Evolutionary conservation across 2,797 vertebrate species (phyloP).

Genomic region (Enteromius mattozi): DNA sequence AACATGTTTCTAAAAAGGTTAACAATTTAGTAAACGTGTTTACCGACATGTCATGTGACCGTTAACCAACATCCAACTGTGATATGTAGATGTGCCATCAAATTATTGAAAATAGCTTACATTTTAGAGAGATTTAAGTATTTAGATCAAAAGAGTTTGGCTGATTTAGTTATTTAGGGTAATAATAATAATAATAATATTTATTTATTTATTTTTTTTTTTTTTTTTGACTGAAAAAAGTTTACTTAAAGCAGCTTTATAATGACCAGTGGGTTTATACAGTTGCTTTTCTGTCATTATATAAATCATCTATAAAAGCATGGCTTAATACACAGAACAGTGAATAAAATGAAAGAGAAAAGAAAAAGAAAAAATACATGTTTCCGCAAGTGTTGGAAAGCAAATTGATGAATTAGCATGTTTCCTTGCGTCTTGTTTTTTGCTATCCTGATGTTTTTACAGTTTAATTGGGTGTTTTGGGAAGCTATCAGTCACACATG

Average conservation of each 20-base stretch:
- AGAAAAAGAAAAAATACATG: no score
- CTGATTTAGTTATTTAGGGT: no score
- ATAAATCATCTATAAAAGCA: background rate
- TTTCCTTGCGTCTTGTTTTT: conserved; percentile 19
- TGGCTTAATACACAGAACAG: background rate
- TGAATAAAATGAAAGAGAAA: background rate
- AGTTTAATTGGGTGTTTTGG: conserved; percentile 48
- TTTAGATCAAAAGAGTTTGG: no score
- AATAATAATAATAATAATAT: no score
- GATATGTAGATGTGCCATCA: no score
- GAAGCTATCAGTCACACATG: conserved; percentile 56
- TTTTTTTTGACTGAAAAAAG: no score
- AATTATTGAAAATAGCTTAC: background rate
- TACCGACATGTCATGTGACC: background rate
- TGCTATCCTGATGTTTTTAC: conserved; percentile 15
- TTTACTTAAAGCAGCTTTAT: no score
- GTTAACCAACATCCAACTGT: no score
- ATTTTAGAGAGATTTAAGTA: no score
- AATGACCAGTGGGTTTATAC: background rate
- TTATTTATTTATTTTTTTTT: no score
- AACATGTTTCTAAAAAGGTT: background rate
- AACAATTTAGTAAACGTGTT: background rate
- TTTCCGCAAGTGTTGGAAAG: background rate
- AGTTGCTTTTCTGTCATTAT: background rate
- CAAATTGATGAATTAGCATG: conserved; percentile 3